A percentile compares a stretch with the other conserved stretches of the same genome.
Evolutionary conservation across 2,797 vertebrate species (phyloP).

Genomic region (Lagorchestes hirsutus): DNA sequence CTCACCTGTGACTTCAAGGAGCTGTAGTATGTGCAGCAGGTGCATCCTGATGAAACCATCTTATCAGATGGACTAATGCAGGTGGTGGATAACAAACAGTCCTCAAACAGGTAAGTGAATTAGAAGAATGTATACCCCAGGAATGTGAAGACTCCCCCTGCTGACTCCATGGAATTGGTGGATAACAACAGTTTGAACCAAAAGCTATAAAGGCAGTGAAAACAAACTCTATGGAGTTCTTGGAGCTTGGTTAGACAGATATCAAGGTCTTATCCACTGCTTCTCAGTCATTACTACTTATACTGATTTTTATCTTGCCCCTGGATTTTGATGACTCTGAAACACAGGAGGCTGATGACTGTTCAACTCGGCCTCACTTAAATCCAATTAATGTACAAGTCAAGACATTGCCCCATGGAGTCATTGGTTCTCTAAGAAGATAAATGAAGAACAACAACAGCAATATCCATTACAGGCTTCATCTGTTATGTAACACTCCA

Average conservation of each 20-base stretch:
- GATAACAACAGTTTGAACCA: not conserved
- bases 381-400: not conserved
- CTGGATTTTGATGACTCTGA: not conserved
- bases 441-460: not conserved
- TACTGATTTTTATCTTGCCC: not conserved
- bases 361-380: not conserved
- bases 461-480: not conserved
- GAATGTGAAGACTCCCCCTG: not conserved
- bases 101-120: not conserved
- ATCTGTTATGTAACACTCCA: not conserved
- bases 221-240: not conserved
- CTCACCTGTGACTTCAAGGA: not conserved
- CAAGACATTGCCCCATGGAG: not conserved
- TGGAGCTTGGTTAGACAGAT: not conserved
- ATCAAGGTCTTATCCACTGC: not conserved
- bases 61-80: not conserved
- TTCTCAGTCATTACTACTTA: not conserved
- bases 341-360: not conserved
- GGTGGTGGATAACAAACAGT: not conserved
- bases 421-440: not conserved
- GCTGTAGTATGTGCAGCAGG: no score
- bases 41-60: not conserved
- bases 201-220: not conserved
- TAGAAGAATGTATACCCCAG: not conserved
- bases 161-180: not conserved